A percentile compares a stretch with the other conserved stretches of the same genome.
Conservation (phyloP, 2,113 vertebrate species). For the Hymenochirus boettgeri region DNA sequence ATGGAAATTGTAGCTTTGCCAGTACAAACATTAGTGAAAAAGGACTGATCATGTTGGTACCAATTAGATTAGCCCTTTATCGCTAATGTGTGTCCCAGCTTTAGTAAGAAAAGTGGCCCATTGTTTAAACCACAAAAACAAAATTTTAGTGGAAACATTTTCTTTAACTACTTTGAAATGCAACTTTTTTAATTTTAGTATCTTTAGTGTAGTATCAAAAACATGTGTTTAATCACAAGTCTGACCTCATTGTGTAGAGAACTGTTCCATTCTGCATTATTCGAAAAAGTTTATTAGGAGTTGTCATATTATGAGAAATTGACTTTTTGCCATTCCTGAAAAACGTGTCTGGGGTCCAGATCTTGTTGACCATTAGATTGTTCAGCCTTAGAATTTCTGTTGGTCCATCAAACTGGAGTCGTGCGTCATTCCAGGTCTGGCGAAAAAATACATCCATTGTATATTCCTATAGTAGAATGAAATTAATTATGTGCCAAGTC, state of each 20-base stretch:
- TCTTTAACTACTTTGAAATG: no score
- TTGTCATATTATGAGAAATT: conserved; percentile 96
- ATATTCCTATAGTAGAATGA: conserved; percentile 74
- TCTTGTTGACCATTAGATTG: conserved; percentile 97
- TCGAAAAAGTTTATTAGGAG: conserved; percentile 94
- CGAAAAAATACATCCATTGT: conserved; percentile 98
- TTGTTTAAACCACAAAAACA: no score
- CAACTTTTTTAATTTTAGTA: no score
- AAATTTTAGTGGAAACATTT: no score
- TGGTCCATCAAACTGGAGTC: conserved; percentile 88
- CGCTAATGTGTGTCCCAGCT: no score
- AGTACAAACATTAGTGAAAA: no score
- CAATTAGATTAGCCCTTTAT: no score
- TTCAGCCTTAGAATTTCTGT: conserved; percentile 95
- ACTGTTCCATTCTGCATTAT: conserved; percentile 99
- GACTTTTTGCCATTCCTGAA: conserved; percentile 97
- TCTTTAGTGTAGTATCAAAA: no score
- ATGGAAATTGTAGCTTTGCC: no score
- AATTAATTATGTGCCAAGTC: conserved; percentile 25
- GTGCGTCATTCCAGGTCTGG: conserved; percentile 94
- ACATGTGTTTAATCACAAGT: no score
- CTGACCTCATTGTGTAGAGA: conserved; percentile 96
- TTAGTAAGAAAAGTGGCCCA: no score
- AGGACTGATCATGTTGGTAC: no score
- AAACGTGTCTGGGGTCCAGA: conserved; percentile 98